Evolutionary conservation across 2,888 invertebrate species (phyloP), one percentile per base, ranked within the genome.

Genomic region (Parnassius orleans): DNA sequence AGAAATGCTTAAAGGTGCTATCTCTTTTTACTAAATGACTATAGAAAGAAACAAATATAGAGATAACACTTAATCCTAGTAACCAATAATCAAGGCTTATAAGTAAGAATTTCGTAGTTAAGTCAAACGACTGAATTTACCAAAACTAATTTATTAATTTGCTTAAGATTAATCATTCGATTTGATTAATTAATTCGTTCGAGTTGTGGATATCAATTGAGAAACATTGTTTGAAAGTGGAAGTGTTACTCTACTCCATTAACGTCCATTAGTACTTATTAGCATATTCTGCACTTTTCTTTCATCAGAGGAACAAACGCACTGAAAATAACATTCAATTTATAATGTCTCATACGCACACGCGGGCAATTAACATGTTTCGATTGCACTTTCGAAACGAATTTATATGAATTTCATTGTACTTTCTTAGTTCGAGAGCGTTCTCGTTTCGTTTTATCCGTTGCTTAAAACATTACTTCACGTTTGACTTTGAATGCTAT

Each of bases 251-350:
- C 71, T 67, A 73, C 68, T 73, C 72, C 68, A 73, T 72, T 66
- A 67, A 60, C 69, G 72, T 71, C 46, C 53, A 73, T 72, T 72
- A 68, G 72, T 71, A 68, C 48, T 14, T 15, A 81, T 81, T 78
- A 78, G 65, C 68, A 12, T 33, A 33, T 33, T 24, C 44, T 74
- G 62, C 71, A 67, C 68, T 60, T 72, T 66, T 70, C 66, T 65
- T 70, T 66, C 33, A 66, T 52, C 42, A 61, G 69, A 67, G 62
- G 60, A 68, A 58, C 67, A 65, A 67, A 71, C 63, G 64, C 66
- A 65, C 63, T 67, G 66, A 68, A 69, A 69, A 67, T 65, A 67
- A 67, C 69, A 61, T 60, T 63, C 51, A 53, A 43, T 50, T 52
- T 33, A 66, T 65, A 72, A 75, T 67, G 66, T 72, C 65, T 75